Evolutionary conservation across 2,888 invertebrate genomes (phyloP).

Genomic region (Herminia tarsipennalis): DNA sequence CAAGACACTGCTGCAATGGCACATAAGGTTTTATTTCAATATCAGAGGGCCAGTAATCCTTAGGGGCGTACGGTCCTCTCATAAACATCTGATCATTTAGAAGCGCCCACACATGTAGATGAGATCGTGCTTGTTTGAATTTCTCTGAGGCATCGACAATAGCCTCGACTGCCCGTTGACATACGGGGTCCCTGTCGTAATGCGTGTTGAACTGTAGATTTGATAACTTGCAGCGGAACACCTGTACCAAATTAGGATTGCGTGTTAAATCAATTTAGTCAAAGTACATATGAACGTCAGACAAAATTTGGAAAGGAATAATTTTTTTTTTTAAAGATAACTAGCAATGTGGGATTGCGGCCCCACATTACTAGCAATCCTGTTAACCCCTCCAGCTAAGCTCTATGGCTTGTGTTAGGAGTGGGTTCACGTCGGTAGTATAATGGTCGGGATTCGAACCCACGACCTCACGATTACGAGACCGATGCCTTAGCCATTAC

Average conservation of each 20-base stretch:
- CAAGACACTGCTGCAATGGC: conserved; percentile 40
- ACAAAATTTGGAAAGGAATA: no score
- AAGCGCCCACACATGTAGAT: conserved; percentile 61
- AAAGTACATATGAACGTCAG: no score
- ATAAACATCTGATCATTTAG: conserved; percentile 60
- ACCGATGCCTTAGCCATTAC: no score
- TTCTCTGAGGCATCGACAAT: conserved; percentile 56
- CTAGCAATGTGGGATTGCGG: no score
- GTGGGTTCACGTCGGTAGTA: no score
- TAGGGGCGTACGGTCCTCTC: conserved; percentile 50
- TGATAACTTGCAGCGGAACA: conserved; percentile 64
- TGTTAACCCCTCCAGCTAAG: no score
- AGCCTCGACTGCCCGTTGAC: conserved; percentile 61
- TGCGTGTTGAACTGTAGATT: conserved; percentile 66
- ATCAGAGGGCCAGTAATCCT: conserved; percentile 56
- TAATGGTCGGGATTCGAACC: no score
- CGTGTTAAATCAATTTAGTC: neutral
- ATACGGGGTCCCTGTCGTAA: conserved; percentile 57
- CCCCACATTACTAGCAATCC: no score
- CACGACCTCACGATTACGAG: no score
- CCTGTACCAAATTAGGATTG: neutral
- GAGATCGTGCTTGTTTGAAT: conserved; percentile 55
- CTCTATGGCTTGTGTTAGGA: no score
- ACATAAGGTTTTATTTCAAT: conserved; percentile 35
- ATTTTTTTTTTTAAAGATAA: no score